Percentiles rank a stretch among this genome's conserved stretches.
These are phyloP conservation scores for Lutjanus argentimaculatus DNA, from an alignment of 2,797 vertebrate genomes.

Conservation along the genomic window DNA sequence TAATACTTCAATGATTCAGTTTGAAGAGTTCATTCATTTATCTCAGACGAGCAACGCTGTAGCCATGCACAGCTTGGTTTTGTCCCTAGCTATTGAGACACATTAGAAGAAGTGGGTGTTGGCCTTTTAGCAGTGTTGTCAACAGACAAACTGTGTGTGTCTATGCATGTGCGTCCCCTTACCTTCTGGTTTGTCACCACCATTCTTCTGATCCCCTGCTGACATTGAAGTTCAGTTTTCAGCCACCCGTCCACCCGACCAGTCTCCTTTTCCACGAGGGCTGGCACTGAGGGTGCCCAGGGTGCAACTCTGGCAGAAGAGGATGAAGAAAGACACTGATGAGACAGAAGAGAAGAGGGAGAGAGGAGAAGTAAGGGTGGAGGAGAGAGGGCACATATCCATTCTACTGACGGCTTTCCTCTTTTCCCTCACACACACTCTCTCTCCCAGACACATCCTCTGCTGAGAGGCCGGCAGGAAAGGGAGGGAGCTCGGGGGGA, in stretches of 20 bases:
- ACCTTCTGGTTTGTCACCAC: conserved; percentile 82
- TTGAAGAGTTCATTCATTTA: conserved; percentile 47
- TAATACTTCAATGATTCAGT: not conserved
- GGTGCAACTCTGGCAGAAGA: conserved; percentile 41
- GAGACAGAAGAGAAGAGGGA: conserved; percentile 31
- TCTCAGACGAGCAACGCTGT: conserved; percentile 5
- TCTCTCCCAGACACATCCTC: conserved; percentile 85
- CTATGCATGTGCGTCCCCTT: conserved; percentile 47
- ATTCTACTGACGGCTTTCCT: conserved; percentile 77
- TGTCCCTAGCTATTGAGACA: conserved; percentile 16
- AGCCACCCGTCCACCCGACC: conserved; percentile 52
- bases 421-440: conserved; percentile 59
- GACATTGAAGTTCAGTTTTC: conserved; percentile 85
- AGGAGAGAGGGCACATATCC: conserved; percentile 74
- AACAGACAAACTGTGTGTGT: conserved; percentile 36
- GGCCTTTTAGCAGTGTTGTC: conserved; percentile 38
- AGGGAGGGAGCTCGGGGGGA: conserved; percentile 66
- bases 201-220: conserved; percentile 78
- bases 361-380: conserved; percentile 46
- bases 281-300: conserved; percentile 49
- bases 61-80: conserved; percentile 21
- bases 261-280: conserved; percentile 70
- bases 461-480: conserved; percentile 85
- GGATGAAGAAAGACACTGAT: conserved; percentile 41
- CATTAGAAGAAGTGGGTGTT: conserved; percentile 58